These are phyloP conservation scores for Lutraria rhynchaena DNA, from an alignment of 1,140 invertebrate species.

Conservation along the genomic window DNA sequence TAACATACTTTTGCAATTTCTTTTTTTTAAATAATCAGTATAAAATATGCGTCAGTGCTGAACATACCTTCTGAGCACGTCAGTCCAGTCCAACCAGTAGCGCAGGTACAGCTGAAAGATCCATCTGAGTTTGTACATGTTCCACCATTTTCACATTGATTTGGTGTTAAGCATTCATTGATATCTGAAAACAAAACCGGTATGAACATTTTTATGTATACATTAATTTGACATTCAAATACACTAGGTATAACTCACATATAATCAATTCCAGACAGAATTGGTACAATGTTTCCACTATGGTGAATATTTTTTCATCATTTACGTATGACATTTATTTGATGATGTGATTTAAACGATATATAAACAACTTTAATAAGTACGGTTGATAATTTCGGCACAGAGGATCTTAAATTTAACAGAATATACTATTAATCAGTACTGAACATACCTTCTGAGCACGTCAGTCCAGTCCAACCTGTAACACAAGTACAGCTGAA, in stretches of 20 bases:
- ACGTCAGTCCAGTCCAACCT: constrained; percentile 58
- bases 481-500: constrained; percentile 60
- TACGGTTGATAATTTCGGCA: constrained; percentile 8
- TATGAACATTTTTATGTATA: too few species aligned
- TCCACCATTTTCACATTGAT: constrained; percentile 20
- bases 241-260: too few species aligned
- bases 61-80: neutral
- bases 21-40: too few species aligned
- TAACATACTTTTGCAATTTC: too few species aligned
- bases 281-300: constrained; percentile 83
- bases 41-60: too few species aligned
- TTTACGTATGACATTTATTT: constrained; percentile 21
- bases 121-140: constrained; percentile 20
- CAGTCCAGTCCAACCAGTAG: constrained; percentile 7
- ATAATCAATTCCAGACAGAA: constrained; percentile 25
- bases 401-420: neutral
- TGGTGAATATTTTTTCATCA: constrained; percentile 48
- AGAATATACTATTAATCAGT: too few species aligned
- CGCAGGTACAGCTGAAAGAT: constrained; percentile 10
- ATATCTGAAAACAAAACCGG: too few species aligned
- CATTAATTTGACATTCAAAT: too few species aligned
- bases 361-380: constrained; percentile 1
- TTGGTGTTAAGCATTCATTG: constrained; percentile 4
- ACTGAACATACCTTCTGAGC: constrained; percentile 20
- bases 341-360: neutral